These are phyloP conservation scores for Brenthis daphne DNA, from an alignment of 2,888 invertebrate species.

Conservation along the genomic window DNA sequence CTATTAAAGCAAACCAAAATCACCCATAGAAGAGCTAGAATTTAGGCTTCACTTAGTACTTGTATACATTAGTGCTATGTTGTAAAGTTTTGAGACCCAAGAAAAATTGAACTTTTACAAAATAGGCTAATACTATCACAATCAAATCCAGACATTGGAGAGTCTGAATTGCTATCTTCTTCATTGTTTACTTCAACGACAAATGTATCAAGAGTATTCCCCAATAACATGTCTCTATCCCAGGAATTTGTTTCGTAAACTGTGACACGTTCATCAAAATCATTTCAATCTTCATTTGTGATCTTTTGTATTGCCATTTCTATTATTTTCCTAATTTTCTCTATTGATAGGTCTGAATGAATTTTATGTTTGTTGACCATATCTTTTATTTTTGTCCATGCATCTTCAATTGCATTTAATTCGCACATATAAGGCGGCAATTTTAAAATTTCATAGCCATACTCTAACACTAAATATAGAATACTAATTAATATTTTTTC, in stretches of 20 bases:
- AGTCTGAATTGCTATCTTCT: slow-evolving; percentile 33
- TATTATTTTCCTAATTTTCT: slow-evolving; percentile 31
- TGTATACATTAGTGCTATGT: too few relatives aligned
- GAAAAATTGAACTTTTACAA: not conserved
- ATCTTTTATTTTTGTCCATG: slow-evolving; percentile 35
- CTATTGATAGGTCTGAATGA: slow-evolving; percentile 32
- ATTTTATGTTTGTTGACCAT: slow-evolving; percentile 30
- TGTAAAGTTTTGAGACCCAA: not conserved
- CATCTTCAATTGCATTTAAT: slow-evolving; percentile 38
- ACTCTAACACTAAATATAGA: not conserved
- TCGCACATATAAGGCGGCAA: slow-evolving; percentile 37
- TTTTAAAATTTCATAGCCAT: slow-evolving; percentile 27
- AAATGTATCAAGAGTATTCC: slow-evolving; percentile 26
- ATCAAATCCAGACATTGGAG: slow-evolving; percentile 2
- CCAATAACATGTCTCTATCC: slow-evolving; percentile 34
- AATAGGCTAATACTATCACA: slow-evolving; percentile 2
- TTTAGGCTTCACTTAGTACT: too few relatives aligned
- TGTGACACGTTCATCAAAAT: slow-evolving; percentile 34
- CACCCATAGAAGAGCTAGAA: too few relatives aligned
- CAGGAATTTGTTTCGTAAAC: slow-evolving; percentile 35
- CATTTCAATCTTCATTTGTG: slow-evolving; percentile 34
- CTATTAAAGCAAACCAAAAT: too few relatives aligned
- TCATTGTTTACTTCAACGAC: slow-evolving; percentile 29
- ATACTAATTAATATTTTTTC: too few relatives aligned
- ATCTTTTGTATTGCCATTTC: slow-evolving; percentile 25